Evolutionary conservation across 2,113 vertebrate species (phyloP), one percentile per base, ranked within the genome.

Genomic region (Sapayoa aenigma): DNA sequence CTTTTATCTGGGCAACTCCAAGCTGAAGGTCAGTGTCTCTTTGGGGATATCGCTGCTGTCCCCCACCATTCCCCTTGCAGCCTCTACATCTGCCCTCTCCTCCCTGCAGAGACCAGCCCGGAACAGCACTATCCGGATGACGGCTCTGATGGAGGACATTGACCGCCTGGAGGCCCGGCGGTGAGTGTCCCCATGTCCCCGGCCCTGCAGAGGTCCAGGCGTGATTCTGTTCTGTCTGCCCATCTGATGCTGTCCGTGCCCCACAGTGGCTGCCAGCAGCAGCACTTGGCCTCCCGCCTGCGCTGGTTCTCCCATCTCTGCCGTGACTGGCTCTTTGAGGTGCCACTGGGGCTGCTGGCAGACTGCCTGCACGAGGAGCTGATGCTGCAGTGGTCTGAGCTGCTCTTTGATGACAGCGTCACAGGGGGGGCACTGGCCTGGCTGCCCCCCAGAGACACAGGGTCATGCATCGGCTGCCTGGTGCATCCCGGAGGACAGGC

Each of bases 261-360:
- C 31, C 1, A 0, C 78, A 96, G 96, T 0, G 87, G 90, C 52
- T 96, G 96, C 30, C 74, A 78, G 13, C 56, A 3, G 30, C 52
- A 49, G 14, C 42, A 39, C 27, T 18, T 89, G 1, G 12, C 24
- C 8, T 17, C 60, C 47, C 84, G 92, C 35, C 47, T 96, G 44
- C 95, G 95, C 60, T 96, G 93, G 93, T 96, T 96, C 74, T 95
- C 96, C 58, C 92, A 96, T 35, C 56, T 96, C 11, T 79, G 87
- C 62, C 95, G 93, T 1, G 90, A 96, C 66, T 96, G 96, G 96
- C 93, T 96, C 35, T 96, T 94, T 0, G 96, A 96, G 84, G 66
- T 95, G 74, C 96, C 95, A 0, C 62, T 96, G 90, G 90, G 53
- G 22, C 24, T 95, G 56, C 77, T 96, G 69, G 95, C 80, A 1